Conservation (phyloP, 2,888 invertebrate species). For the Macrosiphum euphorbiae region DNA sequence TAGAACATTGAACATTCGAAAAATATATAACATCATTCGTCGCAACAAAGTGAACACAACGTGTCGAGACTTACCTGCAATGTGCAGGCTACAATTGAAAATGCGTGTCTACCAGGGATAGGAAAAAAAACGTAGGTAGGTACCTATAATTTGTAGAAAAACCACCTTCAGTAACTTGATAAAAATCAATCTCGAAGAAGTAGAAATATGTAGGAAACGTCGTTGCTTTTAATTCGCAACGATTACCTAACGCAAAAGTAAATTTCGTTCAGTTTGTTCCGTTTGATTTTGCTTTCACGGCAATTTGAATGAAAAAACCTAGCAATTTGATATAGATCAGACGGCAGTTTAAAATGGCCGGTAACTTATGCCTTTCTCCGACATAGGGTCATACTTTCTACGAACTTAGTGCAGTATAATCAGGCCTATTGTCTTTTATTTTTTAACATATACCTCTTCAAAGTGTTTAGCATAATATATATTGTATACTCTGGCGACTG, state of each 20-base stretch:
- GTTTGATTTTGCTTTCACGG: slow-evolving; percentile 59
- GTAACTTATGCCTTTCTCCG: slow-evolving; percentile 62
- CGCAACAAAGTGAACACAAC: background rate
- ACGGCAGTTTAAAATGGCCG: slow-evolving; percentile 31
- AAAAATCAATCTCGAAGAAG: background rate
- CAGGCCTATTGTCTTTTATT: slow-evolving; percentile 57
- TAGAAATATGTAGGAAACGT: slow-evolving; percentile 11
- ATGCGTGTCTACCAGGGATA: background rate
- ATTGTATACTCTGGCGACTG: background rate
- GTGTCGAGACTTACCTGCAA: background rate
- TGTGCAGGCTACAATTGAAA: background rate
- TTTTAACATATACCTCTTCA: slow-evolving; percentile 22
- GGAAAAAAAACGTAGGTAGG: background rate
- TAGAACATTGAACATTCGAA: background rate
- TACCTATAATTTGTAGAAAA: slow-evolving; percentile 36
- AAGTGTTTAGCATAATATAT: slow-evolving; percentile 27
- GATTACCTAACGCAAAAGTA: slow-evolving; percentile 44
- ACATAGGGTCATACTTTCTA: slow-evolving; percentile 58
- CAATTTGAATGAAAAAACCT: slow-evolving; percentile 53
- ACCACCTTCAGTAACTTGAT: background rate
- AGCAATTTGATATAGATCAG: slow-evolving; percentile 58
- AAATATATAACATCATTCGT: background rate
- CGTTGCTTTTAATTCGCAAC: slow-evolving; percentile 3
- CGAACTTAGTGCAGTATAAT: slow-evolving; percentile 40
- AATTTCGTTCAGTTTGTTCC: slow-evolving; percentile 51